A percentile compares a stretch with the other conserved stretches of the same genome.
These are phyloP conservation scores for Turritopsis dohrnii DNA, from an alignment of 30 jellyfish, hydroid and myxozoan species.

Conservation along the genomic window DNA sequence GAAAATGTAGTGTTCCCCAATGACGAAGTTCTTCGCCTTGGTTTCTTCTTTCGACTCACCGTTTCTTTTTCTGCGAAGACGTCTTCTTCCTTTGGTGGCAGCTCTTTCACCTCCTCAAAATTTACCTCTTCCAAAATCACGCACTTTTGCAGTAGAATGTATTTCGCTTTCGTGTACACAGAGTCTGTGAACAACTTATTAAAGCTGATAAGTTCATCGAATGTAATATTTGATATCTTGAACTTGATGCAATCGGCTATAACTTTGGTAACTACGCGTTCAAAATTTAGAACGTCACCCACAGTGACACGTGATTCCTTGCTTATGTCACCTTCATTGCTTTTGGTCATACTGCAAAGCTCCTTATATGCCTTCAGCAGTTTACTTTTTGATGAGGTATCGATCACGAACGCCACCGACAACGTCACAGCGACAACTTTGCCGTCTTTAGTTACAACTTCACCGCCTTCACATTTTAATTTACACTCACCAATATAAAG, in stretches of 20 bases:
- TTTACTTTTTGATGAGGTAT: background rate
- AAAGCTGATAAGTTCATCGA: background rate
- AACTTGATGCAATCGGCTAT: background rate
- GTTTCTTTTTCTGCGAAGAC: background rate
- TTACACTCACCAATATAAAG: background rate
- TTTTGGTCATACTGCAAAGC: background rate
- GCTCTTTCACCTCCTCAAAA: background rate
- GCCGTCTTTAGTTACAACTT: background rate
- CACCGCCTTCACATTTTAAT: constrained; percentile 13
- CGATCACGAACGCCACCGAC: background rate
- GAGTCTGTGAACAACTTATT: background rate
- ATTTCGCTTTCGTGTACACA: constrained; percentile 2
- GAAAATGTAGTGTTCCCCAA: background rate
- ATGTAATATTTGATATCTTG: background rate
- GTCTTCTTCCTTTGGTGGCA: background rate
- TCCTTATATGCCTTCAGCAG: background rate
- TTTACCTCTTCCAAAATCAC: background rate
- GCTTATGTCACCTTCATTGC: background rate
- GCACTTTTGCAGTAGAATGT: background rate
- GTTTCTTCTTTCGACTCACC: background rate
- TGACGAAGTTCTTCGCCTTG: background rate
- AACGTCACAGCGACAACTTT: background rate
- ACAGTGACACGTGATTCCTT: background rate
- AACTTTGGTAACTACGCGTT: background rate
- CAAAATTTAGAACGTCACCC: background rate